A percentile compares a stretch with the other conserved stretches of the same genome.
These are phyloP conservation scores for Apotomis turbidana DNA, from an alignment of 2,888 invertebrate genomes.

Conservation along the genomic window DNA sequence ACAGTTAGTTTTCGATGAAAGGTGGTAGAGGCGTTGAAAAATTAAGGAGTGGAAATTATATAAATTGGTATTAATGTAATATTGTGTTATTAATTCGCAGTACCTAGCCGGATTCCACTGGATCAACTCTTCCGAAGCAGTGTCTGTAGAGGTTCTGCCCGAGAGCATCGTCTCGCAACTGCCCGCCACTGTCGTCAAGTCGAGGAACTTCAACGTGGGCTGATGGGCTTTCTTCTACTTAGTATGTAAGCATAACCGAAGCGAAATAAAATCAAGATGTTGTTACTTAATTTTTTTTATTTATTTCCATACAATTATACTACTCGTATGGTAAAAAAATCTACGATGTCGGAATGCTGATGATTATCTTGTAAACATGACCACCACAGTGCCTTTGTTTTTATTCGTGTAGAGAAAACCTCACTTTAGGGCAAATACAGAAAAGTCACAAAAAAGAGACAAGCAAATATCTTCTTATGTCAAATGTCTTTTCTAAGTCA, in stretches of 20 bases:
- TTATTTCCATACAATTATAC: neutral
- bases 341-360: no score
- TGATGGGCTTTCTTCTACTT: conserved; percentile 3
- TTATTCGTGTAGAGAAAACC: no score
- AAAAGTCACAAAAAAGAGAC: no score
- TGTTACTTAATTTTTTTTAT: neutral
- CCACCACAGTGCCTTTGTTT: no score
- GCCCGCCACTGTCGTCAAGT: conserved; percentile 77
- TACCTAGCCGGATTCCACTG: conserved; percentile 89
- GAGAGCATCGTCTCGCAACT: conserved; percentile 87
- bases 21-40: no score
- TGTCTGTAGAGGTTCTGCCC: conserved; percentile 90
- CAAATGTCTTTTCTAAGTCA: no score
- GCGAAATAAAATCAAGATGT: conserved; percentile 24
- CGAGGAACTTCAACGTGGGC: conserved; percentile 45
- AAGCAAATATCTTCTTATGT: no score
- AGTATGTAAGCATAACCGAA: conserved; percentile 9
- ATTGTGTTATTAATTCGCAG: conserved; percentile 70
- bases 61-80: neutral
- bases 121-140: conserved; percentile 87
- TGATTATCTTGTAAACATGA: no score
- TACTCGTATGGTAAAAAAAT: no score
- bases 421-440: no score
- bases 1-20: no score
- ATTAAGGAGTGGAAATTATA: no score